Conservation (phyloP, 2,113 vertebrate genomes). For the Halichoeres trimaculatus region DNA sequence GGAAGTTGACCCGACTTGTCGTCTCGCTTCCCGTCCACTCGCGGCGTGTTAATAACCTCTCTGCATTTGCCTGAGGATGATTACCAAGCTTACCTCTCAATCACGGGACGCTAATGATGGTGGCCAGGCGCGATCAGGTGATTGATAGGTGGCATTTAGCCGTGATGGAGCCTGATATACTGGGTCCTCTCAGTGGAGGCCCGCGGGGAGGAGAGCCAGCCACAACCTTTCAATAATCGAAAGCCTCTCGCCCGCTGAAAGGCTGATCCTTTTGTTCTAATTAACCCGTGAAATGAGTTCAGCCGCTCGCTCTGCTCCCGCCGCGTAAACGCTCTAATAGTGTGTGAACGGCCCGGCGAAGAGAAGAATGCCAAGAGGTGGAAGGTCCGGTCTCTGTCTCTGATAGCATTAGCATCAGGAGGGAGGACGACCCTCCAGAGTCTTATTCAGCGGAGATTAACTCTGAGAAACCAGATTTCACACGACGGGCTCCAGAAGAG, state of each 20-base stretch:
- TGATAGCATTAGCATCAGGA: slow-evolving; percentile 51
- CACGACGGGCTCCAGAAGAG: slow-evolving; percentile 18
- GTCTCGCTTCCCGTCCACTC: slow-evolving; percentile 25
- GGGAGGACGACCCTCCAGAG: slow-evolving; percentile 18
- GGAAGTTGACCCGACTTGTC: slow-evolving; percentile 57
- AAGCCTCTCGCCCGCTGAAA: slow-evolving; percentile 68
- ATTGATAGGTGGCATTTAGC: slow-evolving; percentile 82
- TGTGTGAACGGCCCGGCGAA: slow-evolving; percentile 55
- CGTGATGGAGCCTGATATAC: slow-evolving; percentile 48
- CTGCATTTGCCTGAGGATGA: slow-evolving; percentile 63
- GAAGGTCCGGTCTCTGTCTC: slow-evolving; percentile 71
- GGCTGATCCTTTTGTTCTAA: slow-evolving; percentile 83
- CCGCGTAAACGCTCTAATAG: slow-evolving; percentile 71
- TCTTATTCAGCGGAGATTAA: slow-evolving; percentile 24
- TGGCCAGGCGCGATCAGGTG: slow-evolving; percentile 52
- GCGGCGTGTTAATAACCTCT: slow-evolving; percentile 58
- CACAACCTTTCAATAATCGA: slow-evolving; percentile 77
- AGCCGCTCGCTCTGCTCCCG: slow-evolving; percentile 57
- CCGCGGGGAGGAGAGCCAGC: slow-evolving; percentile 59
- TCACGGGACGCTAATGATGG: slow-evolving; percentile 64
- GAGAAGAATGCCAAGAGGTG: slow-evolving; percentile 83
- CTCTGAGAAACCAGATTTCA: slow-evolving; percentile 2
- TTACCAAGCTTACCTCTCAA: slow-evolving; percentile 64
- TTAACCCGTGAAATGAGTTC: slow-evolving; percentile 84
- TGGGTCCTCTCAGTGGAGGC: slow-evolving; percentile 45